Conservation (phyloP, 2,888 invertebrate species). For the Drosophila lacicola region DNA sequence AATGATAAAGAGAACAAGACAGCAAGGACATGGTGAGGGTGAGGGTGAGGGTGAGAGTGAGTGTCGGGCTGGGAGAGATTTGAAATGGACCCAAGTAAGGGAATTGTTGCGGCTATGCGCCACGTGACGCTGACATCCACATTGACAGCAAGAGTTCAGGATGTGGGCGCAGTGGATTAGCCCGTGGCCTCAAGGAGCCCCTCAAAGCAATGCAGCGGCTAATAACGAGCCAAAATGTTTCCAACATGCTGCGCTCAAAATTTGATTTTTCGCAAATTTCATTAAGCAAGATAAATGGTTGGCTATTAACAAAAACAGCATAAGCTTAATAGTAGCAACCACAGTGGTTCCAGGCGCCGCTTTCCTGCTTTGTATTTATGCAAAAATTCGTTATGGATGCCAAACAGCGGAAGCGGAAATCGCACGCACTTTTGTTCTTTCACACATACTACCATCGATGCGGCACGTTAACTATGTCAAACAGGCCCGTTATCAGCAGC, state of each 20-base stretch:
- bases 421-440: conserved; percentile 48
- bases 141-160: conserved; percentile 16
- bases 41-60: background rate
- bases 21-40: background rate
- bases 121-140: conserved; percentile 60
- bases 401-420: conserved; percentile 51
- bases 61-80: background rate
- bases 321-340: conserved; percentile 22
- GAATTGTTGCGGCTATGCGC: conserved; percentile 33
- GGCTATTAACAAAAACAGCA: conserved; percentile 76
- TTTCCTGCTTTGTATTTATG: conserved; percentile 67
- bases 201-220: conserved; percentile 53
- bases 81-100: conserved; percentile 14
- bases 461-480: background rate
- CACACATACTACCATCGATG: background rate
- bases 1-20: conserved; percentile 33
- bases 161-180: conserved; percentile 6
- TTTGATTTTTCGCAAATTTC: conserved; percentile 81
- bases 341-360: conserved; percentile 3
- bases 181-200: conserved; percentile 25
- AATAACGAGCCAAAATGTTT: conserved; percentile 45
- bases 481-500: no score
- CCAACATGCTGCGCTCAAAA: conserved; percentile 39
- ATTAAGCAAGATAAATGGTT: conserved; percentile 84
- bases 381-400: conserved; percentile 77